phyloP scores from a whole-genome alignment of 2,888 invertebrate genomes.

The Drosophila monieri region DNA sequence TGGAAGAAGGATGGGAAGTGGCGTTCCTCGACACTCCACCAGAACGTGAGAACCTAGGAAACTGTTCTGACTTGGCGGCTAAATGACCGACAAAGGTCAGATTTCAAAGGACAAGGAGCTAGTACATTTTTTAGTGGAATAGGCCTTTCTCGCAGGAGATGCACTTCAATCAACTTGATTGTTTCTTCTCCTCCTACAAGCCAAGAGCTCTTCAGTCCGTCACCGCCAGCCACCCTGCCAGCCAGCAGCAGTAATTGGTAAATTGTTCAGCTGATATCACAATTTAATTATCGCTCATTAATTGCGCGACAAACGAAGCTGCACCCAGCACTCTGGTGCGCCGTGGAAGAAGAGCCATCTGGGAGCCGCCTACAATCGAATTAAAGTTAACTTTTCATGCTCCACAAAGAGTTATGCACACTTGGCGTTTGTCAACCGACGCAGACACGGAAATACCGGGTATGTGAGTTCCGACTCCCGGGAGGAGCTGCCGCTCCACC shows the following conservation, averaged over 20 bases:
- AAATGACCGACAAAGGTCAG: slow-evolving; percentile 18
- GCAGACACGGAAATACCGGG: slow-evolving; percentile 7
- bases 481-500: slow-evolving; percentile 19
- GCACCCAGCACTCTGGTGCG: slow-evolving; percentile 10
- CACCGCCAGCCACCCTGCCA: slow-evolving; percentile 22
- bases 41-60: slow-evolving; percentile 36
- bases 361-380: slow-evolving; percentile 45
- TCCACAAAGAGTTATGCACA: slow-evolving; percentile 63
- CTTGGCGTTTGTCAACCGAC: slow-evolving; percentile 48
- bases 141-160: too few relatives aligned
- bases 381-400: slow-evolving; percentile 52
- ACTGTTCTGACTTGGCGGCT: not conserved
- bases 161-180: slow-evolving; percentile 1
- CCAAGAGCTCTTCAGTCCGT: slow-evolving; percentile 3
- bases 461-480: slow-evolving; percentile 18
- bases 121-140: too few relatives aligned
- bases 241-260: slow-evolving; percentile 35
- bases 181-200: not conserved
- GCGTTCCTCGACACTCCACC: not conserved
- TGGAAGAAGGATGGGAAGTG: slow-evolving; percentile 7
- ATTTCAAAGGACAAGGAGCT: slow-evolving; percentile 1
- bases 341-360: slow-evolving; percentile 14
- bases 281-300: slow-evolving; percentile 47
- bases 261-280: slow-evolving; percentile 48
- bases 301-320: slow-evolving; percentile 30